Evolutionary conservation across 64 coral and sea anemone species (phyloP), one percentile per base, ranked within the genome.

Genomic region (Porites australiensis): DNA sequence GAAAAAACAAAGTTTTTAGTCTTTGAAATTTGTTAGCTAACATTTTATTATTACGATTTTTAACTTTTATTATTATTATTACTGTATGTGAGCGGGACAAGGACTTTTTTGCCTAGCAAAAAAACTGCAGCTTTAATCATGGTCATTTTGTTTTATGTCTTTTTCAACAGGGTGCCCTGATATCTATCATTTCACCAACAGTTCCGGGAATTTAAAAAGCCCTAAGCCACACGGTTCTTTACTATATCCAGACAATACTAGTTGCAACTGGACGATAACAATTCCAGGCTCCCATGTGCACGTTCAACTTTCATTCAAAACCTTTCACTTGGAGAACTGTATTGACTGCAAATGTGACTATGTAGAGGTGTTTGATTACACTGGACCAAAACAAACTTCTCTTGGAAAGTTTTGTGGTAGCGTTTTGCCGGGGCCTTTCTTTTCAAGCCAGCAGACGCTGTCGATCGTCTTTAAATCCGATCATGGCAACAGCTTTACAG

Each of bases 301-400:
- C n/a, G 68, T 73, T 11, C 12, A 75, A 61, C 69, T 88, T 12
- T 78, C 91, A 4, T 93, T 93, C 8, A 58, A n/a, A 4, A 69
- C 15, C 13, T 93, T 93, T 79, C 12, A 93, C 23, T 18, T 93
- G 19, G 91, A 93, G 58, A 43, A 79, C 8, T 93, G 91, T 16
- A 0, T 5, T 20, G 19, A 58, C 13, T 77, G 85, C 58, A 47
- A 53, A 13, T 93, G 91, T 67, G 82, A 60, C 44, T 93, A 64
- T 86, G 82, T 93, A 12, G 75, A 83, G 37, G 50, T 93, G 48
- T 87, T 82, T 0, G 91, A 93, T 70, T 55, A 65, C 48, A 51
- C 66, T 44, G 70, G 85, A 79, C 7, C 66, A 15, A 71, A 50
- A n/a, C 19, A 58, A 3, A 93, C 46, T 14, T 79, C 75, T 22